phyloP scores from a whole-genome alignment of 2,797 vertebrate genomes.

The Karalla daura region DNA sequence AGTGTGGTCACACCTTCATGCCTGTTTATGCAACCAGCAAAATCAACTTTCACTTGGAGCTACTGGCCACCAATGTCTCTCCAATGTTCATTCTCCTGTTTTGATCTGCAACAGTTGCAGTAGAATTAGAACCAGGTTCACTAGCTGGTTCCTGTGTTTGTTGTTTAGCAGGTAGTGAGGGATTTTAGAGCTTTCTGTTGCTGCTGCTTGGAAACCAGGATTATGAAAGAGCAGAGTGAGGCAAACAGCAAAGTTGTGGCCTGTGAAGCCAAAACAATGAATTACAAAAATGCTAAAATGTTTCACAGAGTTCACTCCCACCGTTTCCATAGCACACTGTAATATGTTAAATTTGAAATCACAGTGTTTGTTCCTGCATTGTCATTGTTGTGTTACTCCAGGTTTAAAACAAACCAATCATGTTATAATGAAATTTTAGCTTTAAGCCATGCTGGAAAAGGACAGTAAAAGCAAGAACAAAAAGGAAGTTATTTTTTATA shows the following conservation, averaged over 20 bases:
- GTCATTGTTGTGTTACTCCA: no score
- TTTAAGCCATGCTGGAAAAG: no score
- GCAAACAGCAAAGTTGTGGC: background rate
- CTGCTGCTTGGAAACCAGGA: background rate
- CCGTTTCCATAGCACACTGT: no score
- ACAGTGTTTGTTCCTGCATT: no score
- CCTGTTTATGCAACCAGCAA: background rate
- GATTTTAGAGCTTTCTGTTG: background rate
- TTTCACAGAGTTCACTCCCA: constrained; percentile 77
- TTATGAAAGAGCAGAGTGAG: background rate
- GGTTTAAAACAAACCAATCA: no score
- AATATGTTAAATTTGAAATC: no score
- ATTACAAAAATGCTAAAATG: background rate
- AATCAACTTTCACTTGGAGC: background rate
- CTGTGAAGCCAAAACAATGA: background rate
- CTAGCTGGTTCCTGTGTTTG: background rate
- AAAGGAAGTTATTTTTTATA: no score
- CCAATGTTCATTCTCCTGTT: background rate
- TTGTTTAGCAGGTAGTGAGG: background rate
- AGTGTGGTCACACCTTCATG: no score
- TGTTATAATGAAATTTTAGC: no score
- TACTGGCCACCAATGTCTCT: background rate
- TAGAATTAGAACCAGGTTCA: background rate
- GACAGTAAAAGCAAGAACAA: no score
- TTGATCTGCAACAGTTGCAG: background rate